phyloP scores from a whole-genome alignment of 2,113 vertebrate genomes.

The Picathartes gymnocephalus region DNA sequence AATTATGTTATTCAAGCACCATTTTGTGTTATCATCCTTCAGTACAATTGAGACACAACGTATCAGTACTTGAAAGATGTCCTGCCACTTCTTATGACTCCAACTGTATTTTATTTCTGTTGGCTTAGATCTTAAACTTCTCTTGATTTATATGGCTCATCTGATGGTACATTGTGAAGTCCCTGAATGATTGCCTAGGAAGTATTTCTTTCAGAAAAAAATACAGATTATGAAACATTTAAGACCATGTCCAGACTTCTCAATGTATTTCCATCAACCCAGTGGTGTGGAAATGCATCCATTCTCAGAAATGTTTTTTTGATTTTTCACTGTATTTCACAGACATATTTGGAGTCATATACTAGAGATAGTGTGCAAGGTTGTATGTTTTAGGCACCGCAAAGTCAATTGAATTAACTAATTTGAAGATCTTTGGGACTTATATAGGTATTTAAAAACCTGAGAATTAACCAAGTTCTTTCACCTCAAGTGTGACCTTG shows the following conservation, averaged over 20 bases:
- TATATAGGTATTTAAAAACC: not conserved
- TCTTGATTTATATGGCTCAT: not conserved
- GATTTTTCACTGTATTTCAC: not conserved
- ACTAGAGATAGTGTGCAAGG: not conserved
- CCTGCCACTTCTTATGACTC: not conserved
- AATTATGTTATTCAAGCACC: conserved; percentile 10
- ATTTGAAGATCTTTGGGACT: not conserved
- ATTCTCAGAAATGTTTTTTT: not conserved
- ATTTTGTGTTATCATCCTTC: not conserved
- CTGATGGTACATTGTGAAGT: not conserved
- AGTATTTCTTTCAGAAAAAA: not conserved
- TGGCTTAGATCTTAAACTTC: not conserved
- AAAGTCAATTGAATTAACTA: not conserved
- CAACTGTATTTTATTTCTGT: not conserved
- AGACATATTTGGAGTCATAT: not conserved
- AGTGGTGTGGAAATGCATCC: not conserved
- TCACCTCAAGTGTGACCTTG: not conserved
- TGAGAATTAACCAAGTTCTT: not conserved
- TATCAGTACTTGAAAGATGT: not conserved
- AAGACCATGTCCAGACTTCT: not conserved
- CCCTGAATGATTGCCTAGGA: not conserved
- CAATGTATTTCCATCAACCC: not conserved
- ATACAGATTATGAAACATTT: conserved; percentile 13
- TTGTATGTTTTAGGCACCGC: not conserved
- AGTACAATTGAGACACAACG: not conserved